Base-by-base conservation (phyloP, 2,888 invertebrate genomes). In the Drosophila peninsularis region DNA sequence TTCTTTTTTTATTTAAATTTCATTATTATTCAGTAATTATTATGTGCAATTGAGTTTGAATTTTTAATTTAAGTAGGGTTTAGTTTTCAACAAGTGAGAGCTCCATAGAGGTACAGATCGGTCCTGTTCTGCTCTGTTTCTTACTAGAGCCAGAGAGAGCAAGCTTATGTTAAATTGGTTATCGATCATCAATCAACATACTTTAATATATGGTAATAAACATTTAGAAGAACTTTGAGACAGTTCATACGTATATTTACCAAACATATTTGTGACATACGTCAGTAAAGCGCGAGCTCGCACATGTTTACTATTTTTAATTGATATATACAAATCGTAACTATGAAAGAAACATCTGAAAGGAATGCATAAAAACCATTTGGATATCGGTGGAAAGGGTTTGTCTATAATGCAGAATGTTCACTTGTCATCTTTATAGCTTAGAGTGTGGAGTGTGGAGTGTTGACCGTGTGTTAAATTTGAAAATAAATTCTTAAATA, bases 301-400 rank as follows among this genome's bases (percentile, higher is more conserved):
- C 27, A 30, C n/a, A 17, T 45, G 45, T 27, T 45, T 6, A 45
- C 11, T 45, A 1, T 11, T 27, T n/a, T 45, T 5, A n/a, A 27
- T 10, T 30, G 5, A 47, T 30, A 47, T 47, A 30, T 30, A 30
- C 68, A 27, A 45, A 27, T 30, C 45, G 68, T 75, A 80, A 78
- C 80, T 73, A 78, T 80, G 71, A 69, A 81, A 78, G 80, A 78
- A 80, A 80, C 80, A 80, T 80, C 80, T 80, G 70, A 80, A 80
- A 71, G 66, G 64, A 47, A 64, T 75, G 66, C 82, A 78, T 60
- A 63, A 27, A 64, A 73, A 72, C 61, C 39, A 57, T 44, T 65
- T 57, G 21, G 14, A 45, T 45, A 53, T 34, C 5, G 24, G 49
- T 53, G n/a, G 14, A 5, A 17, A 24, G 13, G 50, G n/a, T 50